A percentile compares a stretch with the other conserved stretches of the same genome.
Evolutionary conservation across 2,888 invertebrate genomes (phyloP).

Genomic region (Andricus curvator): DNA sequence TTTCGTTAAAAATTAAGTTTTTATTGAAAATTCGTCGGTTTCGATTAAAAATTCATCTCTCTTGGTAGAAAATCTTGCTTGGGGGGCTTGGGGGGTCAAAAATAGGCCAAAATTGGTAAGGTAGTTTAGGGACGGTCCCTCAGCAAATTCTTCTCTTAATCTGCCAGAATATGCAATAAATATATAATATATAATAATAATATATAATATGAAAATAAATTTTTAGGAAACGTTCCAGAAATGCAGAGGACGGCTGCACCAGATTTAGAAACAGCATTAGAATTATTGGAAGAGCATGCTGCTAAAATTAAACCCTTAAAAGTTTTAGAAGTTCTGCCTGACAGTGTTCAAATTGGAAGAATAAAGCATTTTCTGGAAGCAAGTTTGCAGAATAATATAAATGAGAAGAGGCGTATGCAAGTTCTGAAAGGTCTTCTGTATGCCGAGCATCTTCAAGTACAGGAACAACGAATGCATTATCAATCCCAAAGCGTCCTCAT

Average conservation of each 20-base stretch:
- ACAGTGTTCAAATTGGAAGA: constrained; percentile 87
- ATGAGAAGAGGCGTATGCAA: constrained; percentile 86
- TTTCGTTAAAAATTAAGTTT: too few species aligned
- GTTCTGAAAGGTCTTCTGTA: constrained; percentile 90
- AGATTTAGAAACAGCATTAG: constrained; percentile 89
- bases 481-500: constrained; percentile 91
- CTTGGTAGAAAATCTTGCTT: too few species aligned
- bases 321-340: constrained; percentile 89
- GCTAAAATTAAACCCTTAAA: constrained; percentile 90
- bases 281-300: constrained; percentile 90
- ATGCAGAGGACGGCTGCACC: constrained; percentile 82
- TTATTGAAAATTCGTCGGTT: too few species aligned
- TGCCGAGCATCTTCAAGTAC: constrained; percentile 92
- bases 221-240: constrained; percentile 69
- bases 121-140: too few species aligned
- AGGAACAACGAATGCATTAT: constrained; percentile 88
- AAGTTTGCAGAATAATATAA: constrained; percentile 87
- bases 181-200: too few species aligned
- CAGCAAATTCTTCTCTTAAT: neutral
- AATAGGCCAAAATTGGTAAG: too few species aligned
- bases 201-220: neutral
- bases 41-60: too few species aligned
- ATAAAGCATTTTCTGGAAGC: constrained; percentile 89
- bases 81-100: too few species aligned
- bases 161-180: neutral